phyloP scores from a whole-genome alignment of 2,113 vertebrate species.

The Loxodonta africana region DNA sequence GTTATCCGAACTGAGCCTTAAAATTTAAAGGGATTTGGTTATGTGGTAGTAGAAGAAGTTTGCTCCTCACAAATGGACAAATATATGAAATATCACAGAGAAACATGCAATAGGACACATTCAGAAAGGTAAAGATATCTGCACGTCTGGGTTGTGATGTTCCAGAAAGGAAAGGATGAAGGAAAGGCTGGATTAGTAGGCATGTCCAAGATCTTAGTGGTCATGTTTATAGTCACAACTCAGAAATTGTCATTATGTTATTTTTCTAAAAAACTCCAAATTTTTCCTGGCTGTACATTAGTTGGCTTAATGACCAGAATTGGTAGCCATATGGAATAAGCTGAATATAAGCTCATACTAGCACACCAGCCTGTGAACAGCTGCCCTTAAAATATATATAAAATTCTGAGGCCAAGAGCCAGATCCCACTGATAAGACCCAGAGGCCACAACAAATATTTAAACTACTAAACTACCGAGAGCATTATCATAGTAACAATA shows the following conservation, averaged over 20 bases:
- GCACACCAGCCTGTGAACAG: background rate
- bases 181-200: background rate
- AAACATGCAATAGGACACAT: background rate
- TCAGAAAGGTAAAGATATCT: background rate
- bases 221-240: background rate
- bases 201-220: background rate
- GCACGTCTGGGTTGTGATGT: background rate
- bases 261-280: background rate
- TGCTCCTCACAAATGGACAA: background rate
- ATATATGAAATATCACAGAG: background rate
- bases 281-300: background rate
- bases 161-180: background rate
- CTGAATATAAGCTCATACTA: background rate
- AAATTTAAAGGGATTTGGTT: background rate
- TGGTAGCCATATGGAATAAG: background rate
- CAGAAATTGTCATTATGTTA: background rate
- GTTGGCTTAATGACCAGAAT: background rate
- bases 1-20: background rate
- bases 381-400: background rate
- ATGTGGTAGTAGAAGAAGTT: background rate
- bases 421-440: background rate
- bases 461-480: background rate
- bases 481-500: background rate
- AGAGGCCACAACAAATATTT: background rate
- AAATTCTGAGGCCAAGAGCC: background rate